Evolutionary conservation across 2,113 vertebrate species (phyloP).

Genomic region (Planiliza haematocheilus): DNA sequence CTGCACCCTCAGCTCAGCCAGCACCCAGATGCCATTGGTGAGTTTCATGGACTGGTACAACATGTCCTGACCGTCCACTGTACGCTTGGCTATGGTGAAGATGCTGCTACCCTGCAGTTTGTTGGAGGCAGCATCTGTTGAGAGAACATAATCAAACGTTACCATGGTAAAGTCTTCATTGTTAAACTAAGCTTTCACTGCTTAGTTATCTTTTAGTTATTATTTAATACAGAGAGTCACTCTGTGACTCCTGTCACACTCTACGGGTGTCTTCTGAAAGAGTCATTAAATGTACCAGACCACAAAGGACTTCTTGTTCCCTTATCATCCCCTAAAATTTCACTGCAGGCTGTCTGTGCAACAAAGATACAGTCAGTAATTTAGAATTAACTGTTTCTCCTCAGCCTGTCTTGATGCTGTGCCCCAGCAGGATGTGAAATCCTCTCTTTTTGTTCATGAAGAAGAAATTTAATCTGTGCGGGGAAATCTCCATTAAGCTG

Average conservation of each 20-base stretch:
- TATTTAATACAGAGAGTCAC: slow-evolving; percentile 11
- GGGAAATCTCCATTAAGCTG: slow-evolving; percentile 63
- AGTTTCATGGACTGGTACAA: slow-evolving; percentile 98
- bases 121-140: slow-evolving; percentile 88
- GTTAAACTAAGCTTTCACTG: neutral
- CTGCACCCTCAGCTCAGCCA: slow-evolving; percentile 93
- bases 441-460: slow-evolving; percentile 46
- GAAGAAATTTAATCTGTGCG: slow-evolving; percentile 56
- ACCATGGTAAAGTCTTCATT: neutral
- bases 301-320: neutral
- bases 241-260: slow-evolving; percentile 22
- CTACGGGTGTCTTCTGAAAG: slow-evolving; percentile 29
- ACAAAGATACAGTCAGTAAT: slow-evolving; percentile 46
- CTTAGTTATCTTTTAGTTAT: slow-evolving; percentile 5
- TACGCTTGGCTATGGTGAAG: slow-evolving; percentile 96
- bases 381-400: slow-evolving; percentile 45
- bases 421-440: slow-evolving; percentile 43
- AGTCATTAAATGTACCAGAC: slow-evolving; percentile 39
- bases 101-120: slow-evolving; percentile 95
- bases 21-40: slow-evolving; percentile 95
- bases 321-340: slow-evolving; percentile 26
- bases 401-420: slow-evolving; percentile 25
- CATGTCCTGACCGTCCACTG: slow-evolving; percentile 96
- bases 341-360: slow-evolving; percentile 22
- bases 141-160: neutral